Conservation (phyloP, 2,797 vertebrate genomes). For the Cuculus canorus region DNA sequence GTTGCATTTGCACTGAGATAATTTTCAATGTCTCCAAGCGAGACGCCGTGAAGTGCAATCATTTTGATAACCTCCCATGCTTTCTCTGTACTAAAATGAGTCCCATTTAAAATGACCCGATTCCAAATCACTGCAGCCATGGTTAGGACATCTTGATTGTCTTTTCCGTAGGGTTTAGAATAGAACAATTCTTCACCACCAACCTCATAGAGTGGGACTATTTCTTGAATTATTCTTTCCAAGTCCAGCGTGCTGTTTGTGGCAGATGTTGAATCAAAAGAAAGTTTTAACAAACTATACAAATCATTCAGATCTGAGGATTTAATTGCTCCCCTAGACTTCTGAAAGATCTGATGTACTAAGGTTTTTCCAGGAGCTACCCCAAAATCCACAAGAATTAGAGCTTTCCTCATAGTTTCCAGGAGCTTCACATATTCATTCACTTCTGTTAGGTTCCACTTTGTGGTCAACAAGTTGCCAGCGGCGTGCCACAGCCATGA, state of each 20-base stretch:
- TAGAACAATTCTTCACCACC: not conserved
- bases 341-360: not conserved
- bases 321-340: not conserved
- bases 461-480: not conserved
- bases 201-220: not conserved
- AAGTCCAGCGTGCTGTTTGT: not conserved
- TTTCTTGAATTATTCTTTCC: not conserved
- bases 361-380: not conserved
- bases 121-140: slow-evolving; percentile 58
- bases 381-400: slow-evolving; percentile 17
- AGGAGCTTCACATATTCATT: slow-evolving; percentile 34
- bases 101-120: slow-evolving; percentile 3
- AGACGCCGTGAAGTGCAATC: not conserved
- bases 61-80: slow-evolving; percentile 50
- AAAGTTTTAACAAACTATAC: not conserved
- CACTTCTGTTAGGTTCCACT: slow-evolving; percentile 36
- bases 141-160: slow-evolving; percentile 23
- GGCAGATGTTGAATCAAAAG: slow-evolving; percentile 4
- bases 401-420: slow-evolving; percentile 14
- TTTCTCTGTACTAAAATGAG: slow-evolving; percentile 31
- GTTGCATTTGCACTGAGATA: slow-evolving; percentile 5
- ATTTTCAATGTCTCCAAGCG: not conserved
- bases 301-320: not conserved
- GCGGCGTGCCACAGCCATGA: not conserved
- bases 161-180: not conserved